These are phyloP conservation scores for Paralichthys olivaceus DNA, from an alignment of 2,113 vertebrate genomes.

Conservation along the genomic window DNA sequence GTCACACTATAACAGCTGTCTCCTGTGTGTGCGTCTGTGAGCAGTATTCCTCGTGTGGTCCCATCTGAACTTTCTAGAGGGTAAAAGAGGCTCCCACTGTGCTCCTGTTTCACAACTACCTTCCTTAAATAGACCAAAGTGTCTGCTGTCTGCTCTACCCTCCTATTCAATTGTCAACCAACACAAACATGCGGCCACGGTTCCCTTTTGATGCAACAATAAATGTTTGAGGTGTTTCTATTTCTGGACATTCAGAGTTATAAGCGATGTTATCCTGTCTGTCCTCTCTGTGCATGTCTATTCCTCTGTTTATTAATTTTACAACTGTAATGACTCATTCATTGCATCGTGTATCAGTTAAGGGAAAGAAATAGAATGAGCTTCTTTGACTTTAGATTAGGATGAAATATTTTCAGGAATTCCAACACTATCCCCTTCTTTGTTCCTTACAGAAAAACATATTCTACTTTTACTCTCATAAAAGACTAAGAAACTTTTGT, in stretches of 20 bases:
- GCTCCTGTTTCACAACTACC: slow-evolving; percentile 57
- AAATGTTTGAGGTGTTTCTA: slow-evolving; percentile 60
- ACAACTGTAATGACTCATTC: slow-evolving; percentile 4
- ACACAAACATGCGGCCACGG: slow-evolving; percentile 4
- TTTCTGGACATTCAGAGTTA: slow-evolving; percentile 28
- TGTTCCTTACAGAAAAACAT: too few relatives aligned
- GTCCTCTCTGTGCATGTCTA: slow-evolving; percentile 12
- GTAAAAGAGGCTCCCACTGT: slow-evolving; percentile 58
- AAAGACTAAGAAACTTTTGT: too few relatives aligned
- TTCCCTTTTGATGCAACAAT: slow-evolving; percentile 13
- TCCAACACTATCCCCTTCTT: background rate
- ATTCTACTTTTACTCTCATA: too few relatives aligned
- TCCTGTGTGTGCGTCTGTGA: background rate
- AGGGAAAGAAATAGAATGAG: background rate
- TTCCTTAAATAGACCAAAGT: slow-evolving; percentile 67
- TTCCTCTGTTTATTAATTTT: slow-evolving; percentile 1
- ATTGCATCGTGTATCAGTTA: background rate
- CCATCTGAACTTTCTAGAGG: slow-evolving; percentile 69
- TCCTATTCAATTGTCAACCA: slow-evolving; percentile 44
- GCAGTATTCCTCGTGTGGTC: slow-evolving; percentile 38
- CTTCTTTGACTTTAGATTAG: too few relatives aligned
- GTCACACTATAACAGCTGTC: slow-evolving; percentile 53
- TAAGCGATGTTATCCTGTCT: slow-evolving; percentile 13
- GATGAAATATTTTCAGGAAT: background rate
- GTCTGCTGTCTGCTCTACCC: slow-evolving; percentile 47